These are phyloP conservation scores for Samia ricini DNA, from an alignment of 1,140 invertebrate genomes.

Conservation along the genomic window DNA sequence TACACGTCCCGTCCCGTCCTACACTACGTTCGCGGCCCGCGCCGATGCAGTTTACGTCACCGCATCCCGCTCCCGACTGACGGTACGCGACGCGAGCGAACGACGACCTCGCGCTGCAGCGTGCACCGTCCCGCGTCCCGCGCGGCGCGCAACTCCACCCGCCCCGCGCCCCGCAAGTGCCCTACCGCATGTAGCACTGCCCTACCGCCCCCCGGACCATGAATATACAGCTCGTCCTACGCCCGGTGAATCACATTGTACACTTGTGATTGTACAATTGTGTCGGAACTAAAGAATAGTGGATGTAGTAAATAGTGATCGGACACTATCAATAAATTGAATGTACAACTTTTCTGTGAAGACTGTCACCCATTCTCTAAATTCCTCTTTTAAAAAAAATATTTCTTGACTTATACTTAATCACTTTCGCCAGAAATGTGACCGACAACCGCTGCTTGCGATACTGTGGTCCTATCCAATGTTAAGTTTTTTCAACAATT, in stretches of 20 bases:
- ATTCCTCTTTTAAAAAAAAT: too few relatives aligned
- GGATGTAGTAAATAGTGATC: background rate
- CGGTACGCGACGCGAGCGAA: constrained; percentile 60
- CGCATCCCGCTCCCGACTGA: constrained; percentile 76
- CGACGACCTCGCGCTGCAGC: constrained; percentile 74
- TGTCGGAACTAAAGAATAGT: constrained; percentile 33
- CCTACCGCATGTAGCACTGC: constrained; percentile 24
- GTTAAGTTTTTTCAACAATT: too few relatives aligned
- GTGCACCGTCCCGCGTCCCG: constrained; percentile 62
- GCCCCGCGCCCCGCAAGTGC: constrained; percentile 40
- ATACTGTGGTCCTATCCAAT: background rate
- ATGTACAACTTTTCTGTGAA: background rate
- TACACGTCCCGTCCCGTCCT: constrained; percentile 67
- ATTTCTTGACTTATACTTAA: background rate
- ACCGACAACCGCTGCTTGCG: too few relatives aligned
- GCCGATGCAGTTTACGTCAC: constrained; percentile 76
- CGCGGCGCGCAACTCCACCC: constrained; percentile 40
- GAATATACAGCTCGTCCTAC: constrained; percentile 54
- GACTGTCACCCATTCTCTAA: background rate
- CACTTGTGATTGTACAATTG: too few relatives aligned
- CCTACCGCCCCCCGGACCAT: constrained; percentile 26
- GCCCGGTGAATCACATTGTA: constrained; percentile 66
- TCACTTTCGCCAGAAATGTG: background rate
- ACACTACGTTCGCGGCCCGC: constrained; percentile 72
- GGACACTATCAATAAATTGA: background rate